Base-by-base conservation (phyloP, 2,113 vertebrate genomes). In the Formicarius rufipectus region DNA sequence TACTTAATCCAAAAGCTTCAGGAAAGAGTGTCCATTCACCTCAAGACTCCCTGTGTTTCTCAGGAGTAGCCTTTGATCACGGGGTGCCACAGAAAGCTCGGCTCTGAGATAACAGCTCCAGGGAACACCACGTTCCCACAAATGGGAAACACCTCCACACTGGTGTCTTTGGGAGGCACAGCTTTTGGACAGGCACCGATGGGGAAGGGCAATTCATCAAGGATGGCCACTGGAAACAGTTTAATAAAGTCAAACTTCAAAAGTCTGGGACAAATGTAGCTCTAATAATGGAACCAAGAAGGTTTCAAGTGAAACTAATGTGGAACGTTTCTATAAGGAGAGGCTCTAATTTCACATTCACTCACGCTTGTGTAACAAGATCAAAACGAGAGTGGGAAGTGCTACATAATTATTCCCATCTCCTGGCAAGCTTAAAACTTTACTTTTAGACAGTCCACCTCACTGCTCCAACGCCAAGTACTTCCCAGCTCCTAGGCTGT, bases 311-410 rank as follows among this genome's bases (percentile, higher is more conserved):
- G 76, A 80, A 84, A 90, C 72, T 68, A 81, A 91, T 66, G 53
- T 49, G 69, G 62, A 94, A 35, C 1, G 0, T 59, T 91, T 83
- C 82, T 60, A 18, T 47, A 82, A 79, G 53, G 49, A 91, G 39
- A 82, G 62, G 14, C 64, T 68, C 71, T 87, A 72, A 83, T 95
- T 91, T 75, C 85, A 76, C 68, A 71, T 77, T 81, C 84, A 21
- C 83, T 81, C 77, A 10, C 0, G 1, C 80, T 80, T 49, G 42
- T 62, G 62, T 73, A 87, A 76, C 84, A 45, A 93, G 69, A 94
- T 87, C 84, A 85, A 94, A 96, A 75, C 1, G 33, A 53, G 69
- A 90, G 90, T 85, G 67, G 78, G 74, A 94, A 82, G 62, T 10
- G 75, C 4, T 10, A 85, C 20, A 55, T 50, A 68, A 89, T 84